Evolutionary conservation across 92 coral and sea anemone genomes (phyloP), one percentile per base, ranked within the genome.

Genomic region (Zoanthus gigantus): DNA sequence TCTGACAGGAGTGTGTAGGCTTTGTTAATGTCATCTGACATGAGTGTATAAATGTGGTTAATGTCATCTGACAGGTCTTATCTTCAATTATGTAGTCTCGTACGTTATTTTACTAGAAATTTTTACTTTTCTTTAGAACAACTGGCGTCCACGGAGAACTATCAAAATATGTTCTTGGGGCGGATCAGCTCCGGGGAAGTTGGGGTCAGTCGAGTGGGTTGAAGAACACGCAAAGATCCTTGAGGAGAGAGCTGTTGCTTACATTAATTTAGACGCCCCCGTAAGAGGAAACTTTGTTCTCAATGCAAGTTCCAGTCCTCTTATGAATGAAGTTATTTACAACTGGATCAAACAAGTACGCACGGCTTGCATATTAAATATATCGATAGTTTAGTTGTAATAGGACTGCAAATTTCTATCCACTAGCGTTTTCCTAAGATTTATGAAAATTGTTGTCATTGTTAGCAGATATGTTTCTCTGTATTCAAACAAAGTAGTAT

Each of bases 141-240:
- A 87, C 7, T 89, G 92, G 92, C 89, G 92, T 53, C 92, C 92
- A 28, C 88, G 92, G 34, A 87, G 92, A 53, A 89, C 92, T 6
- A 89, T 89, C 73, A 89, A 89, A 81, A 83, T 97, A 45, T 97
- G 99, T 67, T 95, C 98, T 86, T 97, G 99, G 99, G 99, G 96
- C 16, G 98, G 92, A 3, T 98, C 96, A 60, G 98, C 96, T 56
- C 89, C 89, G 76, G 89, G 94, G 44, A 79, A 94, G 65, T 91
- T 97, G 16, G 99, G 99, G 13, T 97, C 99, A 14, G 86, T 88
- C 37, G 99, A 97, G 68, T 97, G 95, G 96, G 99, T 97, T 16
- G 98, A 89, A 45, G 79, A 89, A 65, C 89, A 89, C 14, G 83
- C 81, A 46, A 89, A 77, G 68, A 82, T 84, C 63, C 85, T 85